Evolutionary conservation across 1,140 invertebrate species (phyloP).

Genomic region (Drosophila repletoides): DNA sequence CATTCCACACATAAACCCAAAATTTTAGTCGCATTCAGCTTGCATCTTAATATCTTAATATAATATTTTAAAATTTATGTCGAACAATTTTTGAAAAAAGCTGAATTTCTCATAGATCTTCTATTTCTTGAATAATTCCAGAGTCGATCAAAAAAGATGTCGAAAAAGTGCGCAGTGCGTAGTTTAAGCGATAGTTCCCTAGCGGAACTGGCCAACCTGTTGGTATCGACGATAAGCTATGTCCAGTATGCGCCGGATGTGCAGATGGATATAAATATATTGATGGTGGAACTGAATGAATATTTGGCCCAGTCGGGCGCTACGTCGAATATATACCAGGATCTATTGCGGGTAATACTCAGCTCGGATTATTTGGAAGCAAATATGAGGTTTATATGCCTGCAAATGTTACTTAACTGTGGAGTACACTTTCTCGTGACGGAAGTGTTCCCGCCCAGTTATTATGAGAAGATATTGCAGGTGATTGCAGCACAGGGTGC

Average conservation of each 20-base stretch:
- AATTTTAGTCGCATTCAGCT: no score
- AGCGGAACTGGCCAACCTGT: conserved; percentile 70
- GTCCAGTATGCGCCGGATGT: conserved; percentile 81
- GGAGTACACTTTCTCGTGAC: conserved; percentile 86
- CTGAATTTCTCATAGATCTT: no score
- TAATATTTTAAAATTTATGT: no score
- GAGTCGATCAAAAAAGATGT: conserved; percentile 66
- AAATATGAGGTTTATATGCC: conserved; percentile 85
- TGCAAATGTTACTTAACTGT: conserved; percentile 85
- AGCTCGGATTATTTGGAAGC: conserved; percentile 86
- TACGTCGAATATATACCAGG: conserved; percentile 86
- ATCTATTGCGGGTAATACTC: conserved; percentile 85
- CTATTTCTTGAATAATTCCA: no score
- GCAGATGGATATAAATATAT: conserved; percentile 84
- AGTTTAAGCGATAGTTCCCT: conserved; percentile 72
- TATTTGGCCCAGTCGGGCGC: conserved; percentile 84
- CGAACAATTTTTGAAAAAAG: no score
- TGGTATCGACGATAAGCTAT: conserved; percentile 79
- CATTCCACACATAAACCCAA: no score
- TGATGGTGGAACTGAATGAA: conserved; percentile 84
- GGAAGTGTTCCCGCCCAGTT: conserved; percentile 86
- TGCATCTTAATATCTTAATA: no score
- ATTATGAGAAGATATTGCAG: conserved; percentile 86
- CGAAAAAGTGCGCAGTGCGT: conserved; percentile 74
- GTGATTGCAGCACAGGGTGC: conserved; percentile 85